Conservation (phyloP, 2,113 vertebrate species). For the Clarias gariepinus region DNA sequence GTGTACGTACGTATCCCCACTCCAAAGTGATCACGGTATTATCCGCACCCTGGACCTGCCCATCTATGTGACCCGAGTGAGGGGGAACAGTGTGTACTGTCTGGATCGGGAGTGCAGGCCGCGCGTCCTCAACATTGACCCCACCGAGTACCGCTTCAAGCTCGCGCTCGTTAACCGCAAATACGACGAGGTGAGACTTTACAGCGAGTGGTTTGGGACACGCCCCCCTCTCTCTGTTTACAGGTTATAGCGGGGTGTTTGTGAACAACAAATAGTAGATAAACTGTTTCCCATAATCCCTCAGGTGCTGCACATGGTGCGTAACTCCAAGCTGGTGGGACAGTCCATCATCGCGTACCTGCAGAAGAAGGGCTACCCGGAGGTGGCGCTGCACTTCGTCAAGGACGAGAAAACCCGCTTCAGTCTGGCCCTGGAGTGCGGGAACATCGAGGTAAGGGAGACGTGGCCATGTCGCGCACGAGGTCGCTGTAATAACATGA, state of each 20-base stretch:
- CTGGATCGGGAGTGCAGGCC: slow-evolving; percentile 92
- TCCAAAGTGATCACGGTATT: slow-evolving; percentile 85
- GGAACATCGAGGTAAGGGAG: slow-evolving; percentile 86
- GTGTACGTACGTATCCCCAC: not conserved
- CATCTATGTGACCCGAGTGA: slow-evolving; percentile 92
- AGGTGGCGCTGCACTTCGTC: slow-evolving; percentile 95
- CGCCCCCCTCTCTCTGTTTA: not conserved
- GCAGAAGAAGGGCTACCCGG: slow-evolving; percentile 96
- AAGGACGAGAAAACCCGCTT: slow-evolving; percentile 98
- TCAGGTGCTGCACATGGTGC: slow-evolving; percentile 97
- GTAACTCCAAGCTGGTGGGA: slow-evolving; percentile 92
- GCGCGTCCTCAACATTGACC: slow-evolving; percentile 92
- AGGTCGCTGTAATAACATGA: not conserved
- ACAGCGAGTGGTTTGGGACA: not conserved
- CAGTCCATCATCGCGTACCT: slow-evolving; percentile 99
- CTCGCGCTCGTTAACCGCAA: slow-evolving; percentile 94
- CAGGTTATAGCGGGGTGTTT: not conserved
- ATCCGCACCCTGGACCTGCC: slow-evolving; percentile 96
- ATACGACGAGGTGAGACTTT: slow-evolving; percentile 85
- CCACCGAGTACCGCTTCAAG: slow-evolving; percentile 96
- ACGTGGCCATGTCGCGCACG: not conserved
- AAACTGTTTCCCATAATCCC: not conserved
- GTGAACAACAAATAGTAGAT: not conserved
- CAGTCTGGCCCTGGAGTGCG: slow-evolving; percentile 89
- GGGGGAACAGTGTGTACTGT: slow-evolving; percentile 94